Evolutionary conservation across 2,113 vertebrate species (phyloP).

Genomic region (Chroicocephalus ridibundus): DNA sequence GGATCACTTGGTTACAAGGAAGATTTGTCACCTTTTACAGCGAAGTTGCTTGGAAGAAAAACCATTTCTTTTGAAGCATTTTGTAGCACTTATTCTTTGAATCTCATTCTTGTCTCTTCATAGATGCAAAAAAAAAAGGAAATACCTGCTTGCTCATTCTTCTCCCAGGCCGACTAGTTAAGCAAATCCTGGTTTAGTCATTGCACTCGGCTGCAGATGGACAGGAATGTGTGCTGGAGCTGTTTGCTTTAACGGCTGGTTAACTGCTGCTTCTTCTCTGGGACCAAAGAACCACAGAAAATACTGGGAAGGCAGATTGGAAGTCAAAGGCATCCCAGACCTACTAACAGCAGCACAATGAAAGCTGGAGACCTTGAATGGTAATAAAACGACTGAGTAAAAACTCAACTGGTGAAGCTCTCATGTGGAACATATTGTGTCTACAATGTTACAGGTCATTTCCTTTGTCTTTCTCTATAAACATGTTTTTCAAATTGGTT

Average conservation of each 20-base stretch:
- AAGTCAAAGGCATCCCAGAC: neutral
- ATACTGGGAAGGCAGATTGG: neutral
- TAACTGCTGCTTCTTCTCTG: neutral
- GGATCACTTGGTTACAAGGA: neutral
- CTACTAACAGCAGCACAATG: neutral
- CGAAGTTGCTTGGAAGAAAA: neutral
- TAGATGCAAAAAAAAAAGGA: neutral
- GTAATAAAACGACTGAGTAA: conserved; percentile 15
- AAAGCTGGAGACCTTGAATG: neutral
- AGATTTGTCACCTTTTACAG: neutral
- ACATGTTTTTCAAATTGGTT: conserved; percentile 54
- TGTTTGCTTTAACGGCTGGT: neutral
- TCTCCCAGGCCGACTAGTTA: neutral
- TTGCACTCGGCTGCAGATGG: neutral
- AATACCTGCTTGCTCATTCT: neutral
- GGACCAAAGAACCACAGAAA: neutral
- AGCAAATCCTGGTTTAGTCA: neutral
- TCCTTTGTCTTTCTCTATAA: conserved; percentile 54
- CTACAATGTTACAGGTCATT: conserved; percentile 55
- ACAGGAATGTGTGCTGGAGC: neutral
- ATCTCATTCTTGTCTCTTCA: neutral
- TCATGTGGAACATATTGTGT: neutral
- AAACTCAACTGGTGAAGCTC: neutral
- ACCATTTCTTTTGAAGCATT: neutral
- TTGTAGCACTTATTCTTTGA: neutral